Percentiles rank a stretch among this genome's conserved stretches.
These are phyloP conservation scores for Sciaenops ocellatus DNA, from an alignment of 2,797 vertebrate genomes.

Conservation along the genomic window DNA sequence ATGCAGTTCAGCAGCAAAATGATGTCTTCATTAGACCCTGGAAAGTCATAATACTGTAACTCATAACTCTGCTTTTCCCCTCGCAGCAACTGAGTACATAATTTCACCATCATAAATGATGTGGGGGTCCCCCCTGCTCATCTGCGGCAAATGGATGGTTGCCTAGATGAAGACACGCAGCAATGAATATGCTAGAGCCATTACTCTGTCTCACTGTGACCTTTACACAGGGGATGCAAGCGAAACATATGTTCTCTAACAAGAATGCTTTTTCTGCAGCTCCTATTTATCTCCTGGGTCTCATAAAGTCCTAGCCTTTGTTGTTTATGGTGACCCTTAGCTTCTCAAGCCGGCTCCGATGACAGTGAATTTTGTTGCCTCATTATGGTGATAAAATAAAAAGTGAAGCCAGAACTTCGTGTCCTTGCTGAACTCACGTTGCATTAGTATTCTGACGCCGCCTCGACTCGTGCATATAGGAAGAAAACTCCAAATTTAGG, in stretches of 20 bases:
- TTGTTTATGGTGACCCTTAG: slow-evolving; percentile 79
- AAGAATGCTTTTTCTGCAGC: slow-evolving; percentile 71
- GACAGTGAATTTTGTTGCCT: slow-evolving; percentile 65
- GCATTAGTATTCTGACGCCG: slow-evolving; percentile 49
- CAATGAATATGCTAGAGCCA: slow-evolving; percentile 66
- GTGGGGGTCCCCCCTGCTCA: slow-evolving; percentile 61
- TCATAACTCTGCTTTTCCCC: slow-evolving; percentile 70
- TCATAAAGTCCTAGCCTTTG: slow-evolving; percentile 67
- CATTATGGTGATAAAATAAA: slow-evolving; percentile 75
- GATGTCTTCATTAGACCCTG: slow-evolving; percentile 78
- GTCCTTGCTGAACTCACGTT: slow-evolving; percentile 52
- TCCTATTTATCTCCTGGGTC: slow-evolving; percentile 73
- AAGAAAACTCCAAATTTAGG: slow-evolving; percentile 55
- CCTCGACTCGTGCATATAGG: slow-evolving; percentile 20
- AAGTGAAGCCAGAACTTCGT: slow-evolving; percentile 54
- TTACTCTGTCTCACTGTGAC: slow-evolving; percentile 79
- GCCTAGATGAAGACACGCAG: slow-evolving; percentile 54
- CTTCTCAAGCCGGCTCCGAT: slow-evolving; percentile 51
- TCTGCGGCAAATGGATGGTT: slow-evolving; percentile 67
- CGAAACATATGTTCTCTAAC: slow-evolving; percentile 76
- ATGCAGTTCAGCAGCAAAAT: slow-evolving; percentile 63
- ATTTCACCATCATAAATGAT: slow-evolving; percentile 76
- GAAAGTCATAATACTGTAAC: slow-evolving; percentile 72
- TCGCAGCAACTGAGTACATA: slow-evolving; percentile 67
- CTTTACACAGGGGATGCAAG: slow-evolving; percentile 74